phyloP scores from a whole-genome alignment of 2,113 vertebrate genomes.

The Microcebus griseorufus region DNA sequence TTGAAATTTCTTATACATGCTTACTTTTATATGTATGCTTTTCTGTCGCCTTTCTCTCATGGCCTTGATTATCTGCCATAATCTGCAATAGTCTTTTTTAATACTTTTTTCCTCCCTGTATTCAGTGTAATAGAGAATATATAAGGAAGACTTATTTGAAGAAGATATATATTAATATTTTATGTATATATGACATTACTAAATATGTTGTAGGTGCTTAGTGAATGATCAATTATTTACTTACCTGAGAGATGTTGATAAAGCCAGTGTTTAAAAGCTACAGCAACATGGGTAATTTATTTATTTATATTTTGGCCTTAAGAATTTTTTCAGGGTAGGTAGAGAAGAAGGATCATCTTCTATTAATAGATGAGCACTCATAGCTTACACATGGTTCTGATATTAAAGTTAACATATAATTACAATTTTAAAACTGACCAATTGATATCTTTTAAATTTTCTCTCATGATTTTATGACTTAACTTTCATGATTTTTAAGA shows the following conservation, averaged over 20 bases:
- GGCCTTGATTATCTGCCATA: background rate
- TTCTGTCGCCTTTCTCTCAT: background rate
- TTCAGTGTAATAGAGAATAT: background rate
- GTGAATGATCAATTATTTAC: background rate
- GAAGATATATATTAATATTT: background rate
- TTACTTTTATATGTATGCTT: constrained; percentile 1
- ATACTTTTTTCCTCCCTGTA: background rate
- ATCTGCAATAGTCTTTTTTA: background rate
- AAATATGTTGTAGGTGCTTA: background rate
- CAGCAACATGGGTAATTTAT: background rate
- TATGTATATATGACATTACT: background rate
- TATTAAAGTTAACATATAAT: constrained; percentile 2
- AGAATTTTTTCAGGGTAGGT: background rate
- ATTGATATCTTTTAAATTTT: background rate
- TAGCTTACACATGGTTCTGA: background rate
- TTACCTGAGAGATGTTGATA: background rate
- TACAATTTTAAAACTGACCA: constrained; percentile 7
- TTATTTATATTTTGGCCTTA: background rate
- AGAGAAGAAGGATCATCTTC: background rate
- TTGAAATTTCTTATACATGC: constrained; percentile 4
- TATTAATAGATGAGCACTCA: background rate
- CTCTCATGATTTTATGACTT: background rate
- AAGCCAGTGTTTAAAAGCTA: background rate
- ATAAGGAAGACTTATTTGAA: background rate
- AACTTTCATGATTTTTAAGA: constrained; percentile 43